Base-by-base conservation (phyloP, 2,888 invertebrate genomes). In the Campoplex nolae region DNA sequence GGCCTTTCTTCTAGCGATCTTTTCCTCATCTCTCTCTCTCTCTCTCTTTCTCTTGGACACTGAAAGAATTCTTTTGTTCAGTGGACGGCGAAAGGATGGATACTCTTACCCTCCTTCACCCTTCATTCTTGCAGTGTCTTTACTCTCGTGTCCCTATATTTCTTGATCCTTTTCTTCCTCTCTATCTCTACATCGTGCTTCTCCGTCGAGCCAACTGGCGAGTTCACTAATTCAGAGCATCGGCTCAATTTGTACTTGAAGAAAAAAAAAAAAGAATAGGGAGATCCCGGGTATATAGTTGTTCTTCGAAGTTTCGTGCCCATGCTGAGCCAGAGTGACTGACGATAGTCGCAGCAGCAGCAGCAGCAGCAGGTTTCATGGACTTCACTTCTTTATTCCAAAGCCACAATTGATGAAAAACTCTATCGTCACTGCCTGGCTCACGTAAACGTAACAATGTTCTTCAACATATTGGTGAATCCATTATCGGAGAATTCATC, bases 361-460 rank as follows among this genome's bases (percentile, higher is more conserved):
- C 32, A 67, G 32, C 38, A 32, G 32, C 32, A 84, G 58, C 86
- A 48, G 83, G 79, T 73, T 56, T 62, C 35, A 68, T 38, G 68
- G 48, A 67, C 62, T 42, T 70, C 74, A 75, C 68, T 87, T 87
- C 79, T 74, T 79, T 35, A 70, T 42, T 48, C 68, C 56, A 75
- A 79, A 75, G 77, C 38, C 65, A 82, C 78, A 82, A 84, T 87
- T 87, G 84, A 84, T 84, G 87, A 84, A 82, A 82, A 82, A 77
- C 73, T 76, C 38, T n/a, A 28, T 45, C 45, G 71, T 65, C 73
- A n/a, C 51, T 54, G 67, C n/a, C 51, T 54, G 58, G 48, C 56
- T 73, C 38, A 42, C 28, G 16, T 48, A 48, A 78, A 56, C 84
- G 78, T 23, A n/a, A 68, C 81, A 74, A 45, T n/a, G 84, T 67